Conservation (phyloP, 1,140 invertebrate species). For the Apis florea region DNA sequence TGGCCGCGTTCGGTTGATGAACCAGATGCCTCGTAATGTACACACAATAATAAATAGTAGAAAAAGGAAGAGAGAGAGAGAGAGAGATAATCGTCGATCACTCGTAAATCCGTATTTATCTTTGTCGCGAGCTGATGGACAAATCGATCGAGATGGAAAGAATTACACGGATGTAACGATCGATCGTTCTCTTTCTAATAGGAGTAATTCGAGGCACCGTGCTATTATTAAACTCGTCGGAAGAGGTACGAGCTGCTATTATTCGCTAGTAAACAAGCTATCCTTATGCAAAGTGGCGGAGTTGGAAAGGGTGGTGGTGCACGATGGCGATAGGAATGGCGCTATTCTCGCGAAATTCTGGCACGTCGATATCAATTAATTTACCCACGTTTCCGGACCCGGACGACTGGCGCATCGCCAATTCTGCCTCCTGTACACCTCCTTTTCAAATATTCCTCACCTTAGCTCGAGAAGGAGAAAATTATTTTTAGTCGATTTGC, state of each 20-base stretch:
- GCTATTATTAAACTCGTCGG: neutral
- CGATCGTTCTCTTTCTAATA: neutral
- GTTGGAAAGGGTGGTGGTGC: neutral
- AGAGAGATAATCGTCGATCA: slow-evolving; percentile 35
- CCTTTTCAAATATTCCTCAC: slow-evolving; percentile 54
- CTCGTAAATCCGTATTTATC: slow-evolving; percentile 24
- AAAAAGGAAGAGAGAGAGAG: slow-evolving; percentile 3
- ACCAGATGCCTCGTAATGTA: slow-evolving; percentile 30
- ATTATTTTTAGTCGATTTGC: neutral
- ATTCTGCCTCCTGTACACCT: slow-evolving; percentile 49
- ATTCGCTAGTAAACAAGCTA: neutral
- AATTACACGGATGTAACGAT: neutral
- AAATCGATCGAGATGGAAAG: neutral
- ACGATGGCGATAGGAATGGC: slow-evolving; percentile 6
- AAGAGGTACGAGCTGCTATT: neutral
- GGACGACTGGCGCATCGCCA: slow-evolving; percentile 59
- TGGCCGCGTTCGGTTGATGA: slow-evolving; percentile 23
- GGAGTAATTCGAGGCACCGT: neutral
- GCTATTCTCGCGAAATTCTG: slow-evolving; percentile 52
- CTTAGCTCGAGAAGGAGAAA: neutral
- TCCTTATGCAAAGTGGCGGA: neutral
- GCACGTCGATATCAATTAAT: slow-evolving; percentile 71
- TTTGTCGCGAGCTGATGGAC: slow-evolving; percentile 18
- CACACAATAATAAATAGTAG: slow-evolving; percentile 28
- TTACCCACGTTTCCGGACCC: slow-evolving; percentile 55